Evolutionary conservation across 1,140 invertebrate genomes (phyloP), one percentile per base, ranked within the genome.

Genomic region (Reticulitermes speratus): DNA sequence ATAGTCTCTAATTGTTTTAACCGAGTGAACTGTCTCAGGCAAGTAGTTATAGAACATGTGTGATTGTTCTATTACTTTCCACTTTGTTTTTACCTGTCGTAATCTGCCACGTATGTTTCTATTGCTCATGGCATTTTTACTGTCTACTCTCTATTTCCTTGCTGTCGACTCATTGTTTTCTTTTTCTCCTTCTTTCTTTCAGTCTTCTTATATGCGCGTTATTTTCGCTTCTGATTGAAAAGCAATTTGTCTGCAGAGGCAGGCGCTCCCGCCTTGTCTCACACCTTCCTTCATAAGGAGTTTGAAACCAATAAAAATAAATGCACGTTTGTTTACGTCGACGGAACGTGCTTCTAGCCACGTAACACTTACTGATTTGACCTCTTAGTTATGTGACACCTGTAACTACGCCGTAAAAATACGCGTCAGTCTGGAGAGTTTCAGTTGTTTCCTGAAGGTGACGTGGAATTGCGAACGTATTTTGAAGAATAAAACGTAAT

Each of bases 261-360:
- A 75, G 65, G 65, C n/a, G 65, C n/a, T 75, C 65, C 65, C n/a
- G 65, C 3, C 65, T 75, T 75, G 25, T 75, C 65, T 75, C 65
- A 30, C 65, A 75, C 65, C 65, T 75, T 75, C 65, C 65, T 75
- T 75, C n/a, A 75, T 75, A 75, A 75, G 65, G 65, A 75, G 65
- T 75, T 30, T 75, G 25, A 75, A 75, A 75, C 65, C 65, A 75
- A 75, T 75, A 75, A 75, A 75, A 75, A 75, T 75, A 75, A 25
- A 75, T 30, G n/a, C 65, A 75, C 65, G 65, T 75, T 30, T 75
- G 65, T 25, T 75, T 75, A 75, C 65, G 65, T 75, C 65, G 65
- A 75, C 65, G 30, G 65, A 30, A 75, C 65, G 65, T 75, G 65
- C 65, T 30, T 75, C 65, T 75, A 75, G 65, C 65, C 65, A 75